Evolutionary conservation across 2,888 invertebrate species (phyloP).

Genomic region (Volucella bombylans): DNA sequence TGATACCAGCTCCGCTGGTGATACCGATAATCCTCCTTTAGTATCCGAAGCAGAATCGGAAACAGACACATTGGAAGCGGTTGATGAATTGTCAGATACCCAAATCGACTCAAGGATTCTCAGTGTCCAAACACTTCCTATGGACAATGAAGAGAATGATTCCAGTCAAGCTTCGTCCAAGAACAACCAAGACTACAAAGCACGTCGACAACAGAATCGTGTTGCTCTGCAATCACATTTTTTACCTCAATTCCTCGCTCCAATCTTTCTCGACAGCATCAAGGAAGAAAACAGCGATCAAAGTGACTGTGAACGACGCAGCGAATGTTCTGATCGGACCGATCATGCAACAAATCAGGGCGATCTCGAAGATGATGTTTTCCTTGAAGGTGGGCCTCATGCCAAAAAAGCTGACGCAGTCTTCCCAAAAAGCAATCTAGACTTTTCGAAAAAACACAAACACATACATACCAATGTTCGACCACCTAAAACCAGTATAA

Average conservation of each 20-base stretch:
- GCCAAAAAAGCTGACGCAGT: conserved; percentile 80
- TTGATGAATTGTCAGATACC: conserved; percentile 80
- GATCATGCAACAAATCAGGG: conserved; percentile 72
- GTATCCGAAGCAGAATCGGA: conserved; percentile 87
- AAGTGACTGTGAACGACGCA: conserved; percentile 85
- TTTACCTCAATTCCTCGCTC: conserved; percentile 85
- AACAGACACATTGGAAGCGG: conserved; percentile 76
- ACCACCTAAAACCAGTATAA: conserved; percentile 76
- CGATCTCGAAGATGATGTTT: conserved; percentile 80
- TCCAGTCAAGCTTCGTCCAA: conserved; percentile 20
- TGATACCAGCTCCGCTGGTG: conserved; percentile 80
- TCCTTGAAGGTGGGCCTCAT: conserved; percentile 79
- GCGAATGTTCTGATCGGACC: conserved; percentile 76
- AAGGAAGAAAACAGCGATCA: conserved; percentile 90
- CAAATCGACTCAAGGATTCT: conserved; percentile 57
- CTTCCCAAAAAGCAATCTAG: conserved; percentile 82
- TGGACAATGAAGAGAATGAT: conserved; percentile 47
- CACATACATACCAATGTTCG: conserved; percentile 63
- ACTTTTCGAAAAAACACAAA: conserved; percentile 79
- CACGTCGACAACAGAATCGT: conserved; percentile 84
- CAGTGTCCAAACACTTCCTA: conserved; percentile 72
- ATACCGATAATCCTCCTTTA: conserved; percentile 83
- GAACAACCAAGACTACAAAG: conserved; percentile 81
- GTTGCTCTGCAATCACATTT: conserved; percentile 84
- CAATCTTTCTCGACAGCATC: conserved; percentile 89